Base-by-base conservation (phyloP, 2,888 invertebrate genomes). In the Asteroscopus sphinx region DNA sequence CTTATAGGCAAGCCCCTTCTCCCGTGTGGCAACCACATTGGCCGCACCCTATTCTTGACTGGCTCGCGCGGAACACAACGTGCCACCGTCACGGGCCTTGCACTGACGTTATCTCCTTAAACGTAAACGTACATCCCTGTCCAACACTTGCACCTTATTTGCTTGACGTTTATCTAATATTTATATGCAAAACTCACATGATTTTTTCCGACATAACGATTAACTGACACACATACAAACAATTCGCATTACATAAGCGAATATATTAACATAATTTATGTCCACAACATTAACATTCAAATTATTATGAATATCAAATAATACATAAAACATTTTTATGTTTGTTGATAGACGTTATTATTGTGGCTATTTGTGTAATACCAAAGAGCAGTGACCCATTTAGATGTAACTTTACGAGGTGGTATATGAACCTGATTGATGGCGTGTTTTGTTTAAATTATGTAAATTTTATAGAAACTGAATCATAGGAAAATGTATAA, bases 291-390 rank as follows among this genome's bases (percentile, higher is more conserved):
- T 77, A 76, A 68, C 57, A 73, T 75, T 62, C 56, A 68, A 74
- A 77, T 79, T 77, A 76, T 76, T 73, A 68, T 69, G 70, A 72
- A 78, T 73, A 73, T 70, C 59, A 78, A 75, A 76, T 76, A 68
- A 60, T 60, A 62, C 66, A 72, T 70, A 76, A 76, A 70, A 71
- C 28, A 60, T 71, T 60, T 76, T 73, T 70, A 73, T 70, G 64
- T 47, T 44, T 52, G 73, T 57, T 76, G 62, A 70, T 70, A 44
- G 60, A 70, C 37, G 47, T 48, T 55, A 49, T 48, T 55, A 57
- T 57, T 28, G 53, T 44, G 13, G 49, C 49, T 62, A 63, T 60
- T 63, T 44, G 42, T 63, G 70, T 54, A 54, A 63, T 55, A 42
- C 17, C 70, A 64, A 49, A 68, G 65, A 71, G 65, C 62, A 58